Conservation (phyloP, 2,888 invertebrate genomes). For the Mylabris sibirica region DNA sequence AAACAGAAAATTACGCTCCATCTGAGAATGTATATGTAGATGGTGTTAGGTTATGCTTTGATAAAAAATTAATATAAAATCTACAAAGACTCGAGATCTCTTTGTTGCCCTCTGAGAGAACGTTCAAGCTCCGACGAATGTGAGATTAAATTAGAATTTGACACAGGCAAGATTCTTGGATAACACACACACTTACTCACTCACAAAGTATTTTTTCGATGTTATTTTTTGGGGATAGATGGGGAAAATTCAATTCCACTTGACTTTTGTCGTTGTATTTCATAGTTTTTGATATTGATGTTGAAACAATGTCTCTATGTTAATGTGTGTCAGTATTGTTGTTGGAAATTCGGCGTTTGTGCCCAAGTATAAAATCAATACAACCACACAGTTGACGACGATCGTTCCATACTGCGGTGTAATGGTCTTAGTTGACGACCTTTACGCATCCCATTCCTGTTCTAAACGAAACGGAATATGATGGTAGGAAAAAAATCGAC, state of each 20-base stretch:
- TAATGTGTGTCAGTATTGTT: slow-evolving; percentile 43
- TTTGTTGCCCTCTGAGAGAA: not conserved
- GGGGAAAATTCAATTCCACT: not conserved
- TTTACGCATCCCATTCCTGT: not conserved
- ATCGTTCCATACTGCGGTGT: slow-evolving; percentile 8
- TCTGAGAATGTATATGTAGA: not conserved
- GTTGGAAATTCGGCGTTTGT: slow-evolving; percentile 43
- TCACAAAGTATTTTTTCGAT: not conserved
- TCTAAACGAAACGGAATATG: not conserved
- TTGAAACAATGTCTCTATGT: slow-evolving; percentile 46
- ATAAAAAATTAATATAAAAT: slow-evolving; percentile 10
- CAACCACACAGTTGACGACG: slow-evolving; percentile 17
- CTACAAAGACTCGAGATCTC: not conserved
- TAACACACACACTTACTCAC: not conserved
- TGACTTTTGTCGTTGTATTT: not conserved
- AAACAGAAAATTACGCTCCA: not conserved
- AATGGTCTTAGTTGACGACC: not conserved
- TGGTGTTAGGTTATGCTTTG: not conserved
- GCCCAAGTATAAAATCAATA: slow-evolving; percentile 54
- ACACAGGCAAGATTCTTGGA: not conserved
- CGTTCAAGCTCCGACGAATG: not conserved
- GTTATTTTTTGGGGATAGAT: not conserved
- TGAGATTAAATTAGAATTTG: slow-evolving; percentile 7
- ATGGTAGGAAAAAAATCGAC: not conserved
- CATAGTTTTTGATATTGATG: not conserved